Percentiles rank a stretch among this genome's conserved stretches.
Evolutionary conservation across 2,797 vertebrate genomes (phyloP).

Genomic region (Myotis planiceps): DNA sequence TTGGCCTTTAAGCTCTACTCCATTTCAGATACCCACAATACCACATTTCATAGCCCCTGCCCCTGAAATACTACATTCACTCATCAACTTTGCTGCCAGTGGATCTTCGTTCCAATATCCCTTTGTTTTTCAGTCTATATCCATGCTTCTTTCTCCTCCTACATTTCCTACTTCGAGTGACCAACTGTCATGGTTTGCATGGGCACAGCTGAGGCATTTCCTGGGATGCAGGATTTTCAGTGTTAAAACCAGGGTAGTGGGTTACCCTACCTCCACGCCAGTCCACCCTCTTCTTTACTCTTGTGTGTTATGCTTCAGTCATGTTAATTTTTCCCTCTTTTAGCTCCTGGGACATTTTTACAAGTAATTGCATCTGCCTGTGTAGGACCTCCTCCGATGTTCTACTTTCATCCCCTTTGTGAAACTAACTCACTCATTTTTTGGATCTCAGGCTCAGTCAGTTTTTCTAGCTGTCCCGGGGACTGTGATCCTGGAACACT

Average conservation of each 20-base stretch:
- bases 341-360: not conserved
- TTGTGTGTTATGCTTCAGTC: not conserved
- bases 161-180: not conserved
- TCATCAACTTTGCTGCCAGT: not conserved
- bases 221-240: not conserved
- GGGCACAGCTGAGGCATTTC: not conserved
- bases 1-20: not conserved
- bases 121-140: not conserved
- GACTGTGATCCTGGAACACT: not conserved
- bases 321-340: not conserved
- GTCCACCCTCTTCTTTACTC: not conserved
- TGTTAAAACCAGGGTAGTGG: not conserved
- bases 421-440: not conserved
- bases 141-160: not conserved
- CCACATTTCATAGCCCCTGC: not conserved
- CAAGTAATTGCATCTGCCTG: not conserved
- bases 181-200: not conserved
- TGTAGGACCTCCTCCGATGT: not conserved
- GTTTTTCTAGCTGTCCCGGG: not conserved
- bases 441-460: not conserved
- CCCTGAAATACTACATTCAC: not conserved
- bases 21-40: not conserved
- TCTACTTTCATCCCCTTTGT: not conserved
- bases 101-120: not conserved
- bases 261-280: not conserved